Evolutionary conservation across 2,113 vertebrate genomes (phyloP), one percentile per base, ranked within the genome.

Genomic region (Seriola aureovittata): DNA sequence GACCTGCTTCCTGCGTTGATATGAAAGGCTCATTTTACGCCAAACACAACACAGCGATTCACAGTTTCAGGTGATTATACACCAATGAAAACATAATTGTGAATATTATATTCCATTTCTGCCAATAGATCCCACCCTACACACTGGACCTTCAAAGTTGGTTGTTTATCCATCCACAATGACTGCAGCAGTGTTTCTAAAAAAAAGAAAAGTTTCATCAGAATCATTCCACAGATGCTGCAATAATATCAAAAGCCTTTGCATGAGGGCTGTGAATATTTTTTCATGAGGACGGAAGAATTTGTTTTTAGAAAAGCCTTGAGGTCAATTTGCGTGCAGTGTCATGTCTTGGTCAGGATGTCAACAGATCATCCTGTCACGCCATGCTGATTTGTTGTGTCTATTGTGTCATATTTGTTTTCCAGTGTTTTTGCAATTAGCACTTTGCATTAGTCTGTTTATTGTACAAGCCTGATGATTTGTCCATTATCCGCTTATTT

Each of bases 271-370:
- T 50, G n/a, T 29, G 16, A 60, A 16, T 60, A 3, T 64, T 54
- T 58, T 9, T 19, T 42, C 46, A 48, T 11, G 21, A 50, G 29
- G 3, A 50, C 42, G 50, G 1, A 36, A 8, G 7, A 23, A 17
- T 21, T 3, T 14, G 1, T 16, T 42, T 10, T 29, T 16, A n/a
- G 13, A 54, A n/a, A 70, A 54, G 14, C 44, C 21, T 6, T 17
- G 46, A 42, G 58, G 77, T 52, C 34, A 4, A 54, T 17, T 21
- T 16, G 8, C 11, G n/a, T 62, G 21, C 12, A 48, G 50, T 65
- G 54, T 65, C 57, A 73, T 38, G 19, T 67, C 55, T 44, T 58
- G 8, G 16, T 59, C 76, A 69, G 64, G 50, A 70, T 58, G 50
- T 50, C 19, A n/a, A 17, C 78, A 29, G 69, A 44, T 73, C 40